Conservation (phyloP, 1,140 invertebrate genomes). For the Melitaea cinxia region DNA sequence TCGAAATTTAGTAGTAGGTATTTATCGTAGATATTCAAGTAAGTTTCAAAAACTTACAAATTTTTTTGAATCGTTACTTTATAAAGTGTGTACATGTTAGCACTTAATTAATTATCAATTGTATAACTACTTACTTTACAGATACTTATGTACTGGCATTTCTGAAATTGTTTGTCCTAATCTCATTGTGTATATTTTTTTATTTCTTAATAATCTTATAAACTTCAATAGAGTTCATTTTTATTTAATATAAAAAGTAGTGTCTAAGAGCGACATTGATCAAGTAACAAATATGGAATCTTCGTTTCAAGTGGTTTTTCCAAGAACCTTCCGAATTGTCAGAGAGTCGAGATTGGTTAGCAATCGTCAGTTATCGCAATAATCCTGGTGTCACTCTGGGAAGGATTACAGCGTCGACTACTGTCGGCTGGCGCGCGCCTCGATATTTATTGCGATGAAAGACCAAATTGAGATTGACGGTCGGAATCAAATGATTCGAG, state of each 20-base stretch:
- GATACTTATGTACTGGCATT: no score
- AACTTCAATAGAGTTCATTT: neutral
- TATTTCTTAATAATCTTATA: no score
- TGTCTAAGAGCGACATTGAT: neutral
- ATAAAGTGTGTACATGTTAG: no score
- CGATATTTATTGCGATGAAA: conserved; percentile 15
- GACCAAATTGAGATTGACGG: conserved; percentile 12
- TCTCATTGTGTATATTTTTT: no score
- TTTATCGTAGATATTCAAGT: no score
- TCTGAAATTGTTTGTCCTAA: no score
- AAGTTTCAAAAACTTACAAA: no score
- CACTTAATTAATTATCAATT: no score
- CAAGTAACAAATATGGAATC: conserved; percentile 20
- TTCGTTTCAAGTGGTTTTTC: conserved; percentile 7
- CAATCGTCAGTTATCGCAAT: conserved; percentile 11
- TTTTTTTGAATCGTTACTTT: no score
- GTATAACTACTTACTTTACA: no score
- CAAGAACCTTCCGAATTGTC: neutral
- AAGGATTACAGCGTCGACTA: conserved; percentile 11
- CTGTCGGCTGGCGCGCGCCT: conserved; percentile 1
- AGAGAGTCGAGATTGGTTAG: conserved; percentile 12
- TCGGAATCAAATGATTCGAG: conserved; percentile 8
- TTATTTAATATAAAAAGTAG: neutral
- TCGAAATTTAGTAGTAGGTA: no score
- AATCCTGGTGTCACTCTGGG: conserved; percentile 6